Conservation (phyloP, 1,140 invertebrate genomes). For the Eubasilissa regina region DNA sequence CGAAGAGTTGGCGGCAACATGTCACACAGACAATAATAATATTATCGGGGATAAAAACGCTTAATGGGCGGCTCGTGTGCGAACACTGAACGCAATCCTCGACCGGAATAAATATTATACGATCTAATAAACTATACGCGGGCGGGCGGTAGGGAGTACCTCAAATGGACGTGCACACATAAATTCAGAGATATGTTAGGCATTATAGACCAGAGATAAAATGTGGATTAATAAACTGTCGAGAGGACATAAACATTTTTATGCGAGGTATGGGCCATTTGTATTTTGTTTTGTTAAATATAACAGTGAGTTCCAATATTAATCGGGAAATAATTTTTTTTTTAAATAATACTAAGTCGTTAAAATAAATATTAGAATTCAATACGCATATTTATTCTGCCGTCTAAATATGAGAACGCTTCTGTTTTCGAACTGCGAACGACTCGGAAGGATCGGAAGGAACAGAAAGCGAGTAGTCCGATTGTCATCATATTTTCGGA, state of each 20-base stretch:
- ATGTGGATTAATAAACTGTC: slow-evolving; percentile 34
- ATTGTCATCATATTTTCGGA: slow-evolving; percentile 52
- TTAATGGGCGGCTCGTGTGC: slow-evolving; percentile 48
- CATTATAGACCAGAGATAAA: not conserved
- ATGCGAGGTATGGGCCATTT: not conserved
- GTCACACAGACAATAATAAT: slow-evolving; percentile 49
- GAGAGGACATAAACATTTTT: slow-evolving; percentile 9
- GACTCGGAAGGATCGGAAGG: slow-evolving; percentile 34
- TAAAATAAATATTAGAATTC: too few relatives aligned
- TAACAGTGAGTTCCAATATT: too few relatives aligned
- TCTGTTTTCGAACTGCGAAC: slow-evolving; percentile 8
- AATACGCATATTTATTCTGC: too few relatives aligned
- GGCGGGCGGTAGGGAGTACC: slow-evolving; percentile 11
- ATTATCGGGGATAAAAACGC: slow-evolving; percentile 57
- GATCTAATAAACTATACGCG: slow-evolving; percentile 26
- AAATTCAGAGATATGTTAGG: not conserved
- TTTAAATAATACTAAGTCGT: too few relatives aligned
- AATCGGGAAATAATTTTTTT: too few relatives aligned
- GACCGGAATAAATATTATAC: slow-evolving; percentile 33
- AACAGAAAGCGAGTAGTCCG: slow-evolving; percentile 31
- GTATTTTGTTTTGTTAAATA: too few relatives aligned
- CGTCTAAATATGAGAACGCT: too few relatives aligned
- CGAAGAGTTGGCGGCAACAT: slow-evolving; percentile 11
- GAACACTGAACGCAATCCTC: slow-evolving; percentile 21
- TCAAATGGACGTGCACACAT: slow-evolving; percentile 15